Evolutionary conservation across 2,888 invertebrate genomes (phyloP).

Genomic region (Chloromyia formosa): DNA sequence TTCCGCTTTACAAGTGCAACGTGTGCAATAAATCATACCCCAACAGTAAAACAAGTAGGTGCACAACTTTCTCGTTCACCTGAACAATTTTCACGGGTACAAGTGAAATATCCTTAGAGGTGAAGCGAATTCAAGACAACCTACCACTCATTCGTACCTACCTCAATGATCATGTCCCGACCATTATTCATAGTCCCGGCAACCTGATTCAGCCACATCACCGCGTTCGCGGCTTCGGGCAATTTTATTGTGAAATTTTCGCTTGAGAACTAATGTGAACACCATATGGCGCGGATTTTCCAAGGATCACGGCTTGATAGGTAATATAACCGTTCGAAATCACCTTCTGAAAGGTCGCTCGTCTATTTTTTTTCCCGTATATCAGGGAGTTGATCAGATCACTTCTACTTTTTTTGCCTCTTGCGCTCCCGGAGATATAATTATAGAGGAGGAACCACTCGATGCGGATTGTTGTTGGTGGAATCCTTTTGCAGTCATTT

Average conservation of each 20-base stretch:
- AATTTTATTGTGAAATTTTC: conserved; percentile 4
- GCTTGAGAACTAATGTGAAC: conserved; percentile 27
- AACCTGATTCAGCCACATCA: not conserved
- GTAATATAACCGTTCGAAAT: conserved; percentile 14
- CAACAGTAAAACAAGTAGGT: not conserved
- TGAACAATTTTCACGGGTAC: conserved; percentile 38
- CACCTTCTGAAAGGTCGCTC: conserved; percentile 8
- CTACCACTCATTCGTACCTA: conserved; percentile 30
- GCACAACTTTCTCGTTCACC: not conserved
- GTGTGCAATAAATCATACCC: conserved; percentile 22
- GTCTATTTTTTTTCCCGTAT: not conserved
- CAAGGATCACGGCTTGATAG: conserved; percentile 1
- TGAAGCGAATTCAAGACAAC: conserved; percentile 13
- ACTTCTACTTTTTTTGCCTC: conserved; percentile 3
- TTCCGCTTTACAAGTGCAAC: conserved; percentile 23
- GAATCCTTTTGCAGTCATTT: conserved; percentile 10
- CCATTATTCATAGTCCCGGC: not conserved
- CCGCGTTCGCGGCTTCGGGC: not conserved
- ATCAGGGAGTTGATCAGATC: conserved; percentile 1
- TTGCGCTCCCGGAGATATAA: not conserved
- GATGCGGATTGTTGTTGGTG: conserved; percentile 22
- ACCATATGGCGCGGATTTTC: conserved; percentile 39
- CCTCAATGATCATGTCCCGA: conserved; percentile 16
- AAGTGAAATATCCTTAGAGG: conserved; percentile 26
- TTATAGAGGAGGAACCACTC: conserved; percentile 24